phyloP scores from a whole-genome alignment of 2,113 vertebrate genomes.

The Odontesthes bonariensis region DNA sequence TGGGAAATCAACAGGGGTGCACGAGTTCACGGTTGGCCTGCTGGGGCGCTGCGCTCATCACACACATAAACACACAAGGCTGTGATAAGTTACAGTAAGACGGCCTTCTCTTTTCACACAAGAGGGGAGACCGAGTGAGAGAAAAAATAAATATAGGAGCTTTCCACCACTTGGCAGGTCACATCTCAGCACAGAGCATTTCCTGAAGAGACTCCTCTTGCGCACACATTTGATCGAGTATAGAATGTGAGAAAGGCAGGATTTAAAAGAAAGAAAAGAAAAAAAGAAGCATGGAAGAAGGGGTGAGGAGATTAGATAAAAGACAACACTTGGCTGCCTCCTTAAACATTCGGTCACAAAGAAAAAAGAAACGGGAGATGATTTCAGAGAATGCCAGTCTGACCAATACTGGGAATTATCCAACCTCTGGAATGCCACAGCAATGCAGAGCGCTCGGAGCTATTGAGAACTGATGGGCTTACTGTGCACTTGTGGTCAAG shows the following conservation, averaged over 20 bases:
- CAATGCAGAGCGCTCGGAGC: constrained; percentile 46
- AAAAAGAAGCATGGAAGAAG: neutral
- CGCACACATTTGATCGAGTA: constrained; percentile 15
- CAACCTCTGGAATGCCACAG: constrained; percentile 59
- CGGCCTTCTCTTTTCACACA: constrained; percentile 59
- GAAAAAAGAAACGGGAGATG: constrained; percentile 9
- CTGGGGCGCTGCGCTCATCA: constrained; percentile 47
- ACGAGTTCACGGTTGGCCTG: constrained; percentile 55
- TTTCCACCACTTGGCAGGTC: constrained; percentile 25
- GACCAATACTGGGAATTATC: constrained; percentile 60
- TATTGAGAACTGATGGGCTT: constrained; percentile 38
- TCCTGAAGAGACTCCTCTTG: constrained; percentile 26
- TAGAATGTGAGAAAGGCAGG: constrained; percentile 5
- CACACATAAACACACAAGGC: constrained; percentile 30
- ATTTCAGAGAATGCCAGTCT: constrained; percentile 52
- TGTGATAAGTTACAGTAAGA: constrained; percentile 70
- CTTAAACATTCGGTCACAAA: neutral
- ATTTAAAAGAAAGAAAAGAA: constrained; percentile 1
- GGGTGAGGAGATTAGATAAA: neutral
- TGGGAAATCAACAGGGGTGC: constrained; percentile 78
- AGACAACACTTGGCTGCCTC: neutral
- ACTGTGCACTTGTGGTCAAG: constrained; percentile 41
- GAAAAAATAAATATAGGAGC: constrained; percentile 35
- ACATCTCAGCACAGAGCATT: constrained; percentile 38
- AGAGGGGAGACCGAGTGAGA: constrained; percentile 30